Conservation (phyloP, 2,797 vertebrate species). For the Coccyzus lansbergi region DNA sequence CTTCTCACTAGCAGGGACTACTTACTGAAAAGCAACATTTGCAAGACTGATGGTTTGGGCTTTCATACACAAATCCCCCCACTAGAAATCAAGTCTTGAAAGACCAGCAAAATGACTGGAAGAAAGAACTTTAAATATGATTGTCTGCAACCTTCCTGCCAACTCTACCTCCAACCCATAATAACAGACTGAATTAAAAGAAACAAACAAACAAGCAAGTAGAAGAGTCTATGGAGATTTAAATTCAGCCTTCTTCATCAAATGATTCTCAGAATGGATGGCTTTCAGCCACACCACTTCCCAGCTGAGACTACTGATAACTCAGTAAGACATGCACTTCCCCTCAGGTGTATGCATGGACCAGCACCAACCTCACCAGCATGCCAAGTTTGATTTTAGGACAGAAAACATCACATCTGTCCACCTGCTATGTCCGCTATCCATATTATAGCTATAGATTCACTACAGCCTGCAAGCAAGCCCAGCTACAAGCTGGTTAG, state of each 20-base stretch:
- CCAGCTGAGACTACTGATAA: rapidly evolving
- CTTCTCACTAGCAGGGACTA: not conserved
- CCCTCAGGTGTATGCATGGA: not conserved
- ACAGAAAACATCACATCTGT: not conserved
- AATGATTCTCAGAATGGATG: slow-evolving; percentile 6
- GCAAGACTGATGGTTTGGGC: not conserved
- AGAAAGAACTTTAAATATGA: not conserved
- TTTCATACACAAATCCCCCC: not conserved
- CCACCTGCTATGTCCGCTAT: not conserved
- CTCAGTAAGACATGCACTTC: rapidly evolving
- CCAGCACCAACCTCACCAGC: not conserved
- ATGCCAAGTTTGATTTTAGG: not conserved
- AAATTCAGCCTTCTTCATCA: not conserved
- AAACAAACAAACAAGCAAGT: not conserved
- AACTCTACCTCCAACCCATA: not conserved
- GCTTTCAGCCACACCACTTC: not conserved
- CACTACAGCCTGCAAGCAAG: not conserved
- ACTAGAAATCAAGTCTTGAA: slow-evolving; percentile 43
- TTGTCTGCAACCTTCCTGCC: not conserved
- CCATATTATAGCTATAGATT: not conserved
- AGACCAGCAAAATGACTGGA: not conserved
- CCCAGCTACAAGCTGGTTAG: not conserved
- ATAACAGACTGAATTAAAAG: not conserved
- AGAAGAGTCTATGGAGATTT: slow-evolving; percentile 2
- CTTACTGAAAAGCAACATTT: slow-evolving; percentile 58